Evolutionary conservation across 2,113 vertebrate species (phyloP).

Genomic region (Leptodactylus fuscus): DNA sequence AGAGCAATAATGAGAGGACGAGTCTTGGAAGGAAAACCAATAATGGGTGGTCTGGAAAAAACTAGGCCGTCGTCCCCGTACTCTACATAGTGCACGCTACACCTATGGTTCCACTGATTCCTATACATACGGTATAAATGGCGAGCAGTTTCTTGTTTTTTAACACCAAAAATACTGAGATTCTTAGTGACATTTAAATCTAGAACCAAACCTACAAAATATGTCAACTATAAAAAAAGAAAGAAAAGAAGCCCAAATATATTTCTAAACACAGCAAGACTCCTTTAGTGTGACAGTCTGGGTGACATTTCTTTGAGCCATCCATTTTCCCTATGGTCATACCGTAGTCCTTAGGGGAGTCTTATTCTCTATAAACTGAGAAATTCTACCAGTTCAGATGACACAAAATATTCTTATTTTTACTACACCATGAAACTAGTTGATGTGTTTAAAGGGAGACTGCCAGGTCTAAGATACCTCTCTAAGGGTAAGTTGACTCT

Average conservation of each 20-base stretch:
- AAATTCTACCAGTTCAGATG: neutral
- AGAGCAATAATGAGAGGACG: neutral
- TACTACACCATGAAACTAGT: neutral
- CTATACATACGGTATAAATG: no score
- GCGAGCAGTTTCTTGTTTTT: neutral
- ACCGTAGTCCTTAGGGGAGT: neutral
- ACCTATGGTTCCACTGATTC: no score
- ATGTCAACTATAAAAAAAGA: neutral
- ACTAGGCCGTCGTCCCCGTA: neutral
- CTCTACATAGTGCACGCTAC: neutral
- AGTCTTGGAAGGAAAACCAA: neutral
- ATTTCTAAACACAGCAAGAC: slow-evolving; percentile 18
- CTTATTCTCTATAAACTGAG: neutral
- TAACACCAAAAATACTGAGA: neutral
- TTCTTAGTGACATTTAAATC: neutral
- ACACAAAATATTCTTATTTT: neutral
- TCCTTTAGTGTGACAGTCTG: neutral
- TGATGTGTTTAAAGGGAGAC: neutral
- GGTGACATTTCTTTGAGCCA: slow-evolving; percentile 41
- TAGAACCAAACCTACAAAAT: neutral
- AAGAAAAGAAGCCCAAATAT: slow-evolving; percentile 7
- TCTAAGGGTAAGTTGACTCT: no score
- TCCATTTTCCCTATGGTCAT: neutral
- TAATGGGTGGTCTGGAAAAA: neutral
- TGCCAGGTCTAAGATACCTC: no score